Evolutionary conservation across 2,888 invertebrate genomes (phyloP), one percentile per base, ranked within the genome.

Genomic region (Cantharis flavilabris): DNA sequence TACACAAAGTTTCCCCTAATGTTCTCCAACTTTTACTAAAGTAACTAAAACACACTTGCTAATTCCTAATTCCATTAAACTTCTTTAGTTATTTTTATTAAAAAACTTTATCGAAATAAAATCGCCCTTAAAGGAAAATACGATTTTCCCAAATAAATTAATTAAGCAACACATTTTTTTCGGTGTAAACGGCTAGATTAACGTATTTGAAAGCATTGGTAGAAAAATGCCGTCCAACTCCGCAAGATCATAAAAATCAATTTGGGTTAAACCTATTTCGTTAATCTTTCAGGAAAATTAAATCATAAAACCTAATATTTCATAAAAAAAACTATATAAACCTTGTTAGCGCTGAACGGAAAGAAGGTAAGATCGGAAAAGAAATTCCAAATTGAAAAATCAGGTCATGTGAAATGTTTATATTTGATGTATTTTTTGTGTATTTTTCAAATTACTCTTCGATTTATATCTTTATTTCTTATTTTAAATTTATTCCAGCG

Each of bases 1-100:
- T 23, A 71, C 65, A 30, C 23, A 67, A 69, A 77, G 28, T 73
- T 77, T 69, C 62, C 62, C 3, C 63, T 62, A 70, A 73, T 76
- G 49, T 69, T 69, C 63, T 9, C 16, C 76, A 23, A 71, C 9
- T 71, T 72, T 73, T 49, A 49, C 49, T 49, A n/a, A n/a, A 49
- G 49, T 49, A 49, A 49, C 49, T 49, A 49, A 49, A 49, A 49
- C 49, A 49, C n/a, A 49, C 49, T 49, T 49, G 49, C 49, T 49
- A 49, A 49, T 49, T 49, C 49, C 4, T 49, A 49, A 49, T 49
- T 49, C 49, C n/a, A 49, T n/a, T n/a, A 49, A 49, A 49, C 49
- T 49, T 49, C 49, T 49, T n/a, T n/a, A n/a, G 49, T 49, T 49
- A 49, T 49, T 49, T 49, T 49, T 49, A 49, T 49, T 49, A 49